Evolutionary conservation across 2,797 vertebrate genomes (phyloP).

Genomic region (Pagetopsis macropterus): DNA sequence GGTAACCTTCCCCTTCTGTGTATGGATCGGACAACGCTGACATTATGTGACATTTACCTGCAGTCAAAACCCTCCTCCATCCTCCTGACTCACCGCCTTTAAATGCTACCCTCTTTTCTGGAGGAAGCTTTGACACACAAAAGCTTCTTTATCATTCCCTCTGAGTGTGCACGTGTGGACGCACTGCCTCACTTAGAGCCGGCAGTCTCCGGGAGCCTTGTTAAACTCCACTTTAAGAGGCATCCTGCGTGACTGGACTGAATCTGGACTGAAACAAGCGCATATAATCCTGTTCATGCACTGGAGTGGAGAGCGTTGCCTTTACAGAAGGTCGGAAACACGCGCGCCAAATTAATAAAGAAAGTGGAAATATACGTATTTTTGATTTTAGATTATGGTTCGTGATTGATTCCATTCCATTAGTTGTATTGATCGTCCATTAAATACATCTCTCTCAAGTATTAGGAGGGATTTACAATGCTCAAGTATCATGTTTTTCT

Average conservation of each 20-base stretch:
- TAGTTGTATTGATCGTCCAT: neutral
- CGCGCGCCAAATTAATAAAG: neutral
- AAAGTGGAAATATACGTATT: neutral
- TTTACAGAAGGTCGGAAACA: conserved; percentile 31
- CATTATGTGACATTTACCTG: conserved; percentile 86
- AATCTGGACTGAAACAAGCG: conserved; percentile 23
- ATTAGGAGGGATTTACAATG: too few species aligned
- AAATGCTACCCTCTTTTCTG: conserved; percentile 57
- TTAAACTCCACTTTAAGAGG: conserved; percentile 53
- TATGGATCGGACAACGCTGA: conserved; percentile 77
- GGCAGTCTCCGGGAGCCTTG: conserved; percentile 41
- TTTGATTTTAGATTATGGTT: neutral
- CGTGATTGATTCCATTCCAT: neutral
- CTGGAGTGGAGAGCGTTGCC: conserved; percentile 1
- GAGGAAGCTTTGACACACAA: conserved; percentile 40
- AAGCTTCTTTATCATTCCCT: conserved; percentile 42
- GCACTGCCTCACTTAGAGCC: conserved; percentile 28
- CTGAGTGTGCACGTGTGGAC: conserved; percentile 34
- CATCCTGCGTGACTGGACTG: conserved; percentile 29
- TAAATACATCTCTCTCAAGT: neutral
- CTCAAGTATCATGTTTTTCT: neutral
- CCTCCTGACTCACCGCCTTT: conserved; percentile 51
- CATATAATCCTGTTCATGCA: conserved; percentile 11
- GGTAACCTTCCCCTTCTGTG: conserved; percentile 71
- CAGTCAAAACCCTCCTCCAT: conserved; percentile 75